phyloP scores from a whole-genome alignment of 30 jellyfish, hydroid and myxozoan genomes.

The Turritopsis rubra region DNA sequence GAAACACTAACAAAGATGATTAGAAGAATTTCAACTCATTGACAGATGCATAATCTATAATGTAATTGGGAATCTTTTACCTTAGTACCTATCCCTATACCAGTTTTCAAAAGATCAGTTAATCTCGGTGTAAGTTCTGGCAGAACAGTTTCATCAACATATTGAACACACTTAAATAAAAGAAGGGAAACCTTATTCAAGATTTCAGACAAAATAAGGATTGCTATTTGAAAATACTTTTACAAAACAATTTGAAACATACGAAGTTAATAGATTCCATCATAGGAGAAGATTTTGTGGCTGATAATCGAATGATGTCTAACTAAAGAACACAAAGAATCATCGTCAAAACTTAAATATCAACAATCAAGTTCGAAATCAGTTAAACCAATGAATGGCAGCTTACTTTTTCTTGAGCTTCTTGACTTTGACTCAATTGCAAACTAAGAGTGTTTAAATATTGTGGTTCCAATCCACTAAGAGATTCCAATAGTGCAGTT shows the following conservation, averaged over 20 bases:
- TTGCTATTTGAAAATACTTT: background rate
- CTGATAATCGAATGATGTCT: conserved; percentile 82
- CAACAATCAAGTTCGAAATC: background rate
- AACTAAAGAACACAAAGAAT: conserved; percentile 38
- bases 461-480: conserved; percentile 95
- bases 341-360: background rate
- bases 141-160: conserved; percentile 53
- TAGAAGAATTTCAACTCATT: too few relatives aligned
- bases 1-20: too few relatives aligned
- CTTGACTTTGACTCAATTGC: conserved; percentile 63
- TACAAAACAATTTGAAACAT: background rate
- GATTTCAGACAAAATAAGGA: background rate
- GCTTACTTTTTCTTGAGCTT: conserved; percentile 78
- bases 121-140: conserved; percentile 56
- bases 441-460: conserved; percentile 58
- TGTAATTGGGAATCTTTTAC: conserved; percentile 9
- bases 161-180: conserved; percentile 57
- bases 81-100: conserved; percentile 92
- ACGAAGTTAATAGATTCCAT: conserved; percentile 92
- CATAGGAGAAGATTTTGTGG: conserved; percentile 94
- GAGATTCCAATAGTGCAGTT: conserved; percentile 58
- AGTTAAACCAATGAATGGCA: conserved; percentile 2
- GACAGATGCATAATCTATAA: too few relatives aligned
- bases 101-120: conserved; percentile 58
- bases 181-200: background rate